Evolutionary conservation across 1,140 invertebrate genomes (phyloP).

Genomic region (Atopsyche davidsoni): DNA sequence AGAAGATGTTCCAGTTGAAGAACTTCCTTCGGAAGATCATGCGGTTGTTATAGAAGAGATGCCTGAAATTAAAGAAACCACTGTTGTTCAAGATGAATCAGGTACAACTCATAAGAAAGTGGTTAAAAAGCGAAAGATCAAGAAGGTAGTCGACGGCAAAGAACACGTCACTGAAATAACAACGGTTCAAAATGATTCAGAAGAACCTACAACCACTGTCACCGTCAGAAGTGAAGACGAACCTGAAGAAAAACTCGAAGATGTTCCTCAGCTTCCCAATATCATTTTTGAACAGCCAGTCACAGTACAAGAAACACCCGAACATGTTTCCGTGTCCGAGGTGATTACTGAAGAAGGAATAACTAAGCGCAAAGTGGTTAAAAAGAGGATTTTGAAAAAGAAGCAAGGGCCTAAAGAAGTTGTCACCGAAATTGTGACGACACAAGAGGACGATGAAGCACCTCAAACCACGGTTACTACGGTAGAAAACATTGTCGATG

Average conservation of each 20-base stretch:
- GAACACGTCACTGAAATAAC: constrained; percentile 37
- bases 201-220: constrained; percentile 24
- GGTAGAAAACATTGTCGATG: constrained; percentile 24
- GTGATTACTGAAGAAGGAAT: constrained; percentile 36
- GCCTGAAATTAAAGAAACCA: constrained; percentile 17
- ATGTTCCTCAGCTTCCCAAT: constrained; percentile 3
- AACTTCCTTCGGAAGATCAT: constrained; percentile 20
- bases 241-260: constrained; percentile 14
- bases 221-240: constrained; percentile 23
- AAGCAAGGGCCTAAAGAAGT: constrained; percentile 35
- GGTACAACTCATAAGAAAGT: constrained; percentile 31
- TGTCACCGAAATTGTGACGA: constrained; percentile 31
- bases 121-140: constrained; percentile 36
- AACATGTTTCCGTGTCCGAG: constrained; percentile 42
- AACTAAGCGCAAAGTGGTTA: constrained; percentile 35
- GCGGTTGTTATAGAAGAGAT: constrained; percentile 27
- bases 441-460: constrained; percentile 26
- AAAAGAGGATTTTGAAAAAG: constrained; percentile 35
- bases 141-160: constrained; percentile 35
- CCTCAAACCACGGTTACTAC: constrained; percentile 30
- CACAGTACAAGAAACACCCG: constrained; percentile 30
- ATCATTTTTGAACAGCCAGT: constrained; percentile 6
- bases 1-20: constrained; percentile 19
- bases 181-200: constrained; percentile 31
- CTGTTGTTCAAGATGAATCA: constrained; percentile 11